These are phyloP conservation scores for Sinelater perroti DNA, from an alignment of 2,888 invertebrate genomes.

Conservation along the genomic window DNA sequence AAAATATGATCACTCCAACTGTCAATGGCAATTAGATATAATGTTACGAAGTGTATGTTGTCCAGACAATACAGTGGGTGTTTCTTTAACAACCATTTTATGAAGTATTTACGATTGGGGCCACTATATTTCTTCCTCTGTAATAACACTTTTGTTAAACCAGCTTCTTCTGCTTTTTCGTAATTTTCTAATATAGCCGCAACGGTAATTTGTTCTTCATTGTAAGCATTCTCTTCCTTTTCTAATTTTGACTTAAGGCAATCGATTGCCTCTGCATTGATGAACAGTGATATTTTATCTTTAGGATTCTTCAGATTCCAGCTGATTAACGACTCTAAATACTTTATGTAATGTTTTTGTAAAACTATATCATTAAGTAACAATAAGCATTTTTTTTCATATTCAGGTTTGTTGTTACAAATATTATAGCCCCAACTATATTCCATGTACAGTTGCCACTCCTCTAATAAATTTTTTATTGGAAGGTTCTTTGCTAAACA, in stretches of 20 bases:
- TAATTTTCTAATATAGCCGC: too few relatives aligned
- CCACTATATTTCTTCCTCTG: too few relatives aligned
- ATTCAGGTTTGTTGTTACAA: not conserved
- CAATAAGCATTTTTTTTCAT: conserved; percentile 6
- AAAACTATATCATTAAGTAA: not conserved
- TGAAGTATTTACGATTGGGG: too few relatives aligned
- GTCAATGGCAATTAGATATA: too few relatives aligned
- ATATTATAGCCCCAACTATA: not conserved
- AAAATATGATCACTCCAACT: too few relatives aligned
- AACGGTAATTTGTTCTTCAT: too few relatives aligned
- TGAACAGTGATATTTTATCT: not conserved
- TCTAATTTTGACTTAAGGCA: not conserved
- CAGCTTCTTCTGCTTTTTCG: too few relatives aligned
- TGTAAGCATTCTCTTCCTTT: too few relatives aligned
- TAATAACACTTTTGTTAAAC: too few relatives aligned
- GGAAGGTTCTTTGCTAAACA: conserved; percentile 1
- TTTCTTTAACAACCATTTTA: too few relatives aligned
- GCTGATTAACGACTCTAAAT: not conserved
- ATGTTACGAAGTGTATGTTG: too few relatives aligned
- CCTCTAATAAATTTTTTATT: not conserved
- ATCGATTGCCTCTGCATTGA: not conserved
- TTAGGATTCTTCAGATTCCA: not conserved
- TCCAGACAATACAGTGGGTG: too few relatives aligned
- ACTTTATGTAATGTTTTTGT: not conserved
- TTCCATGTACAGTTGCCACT: not conserved